Evolutionary conservation across 2,888 invertebrate species (phyloP).

Genomic region (Cephus spinipes): DNA sequence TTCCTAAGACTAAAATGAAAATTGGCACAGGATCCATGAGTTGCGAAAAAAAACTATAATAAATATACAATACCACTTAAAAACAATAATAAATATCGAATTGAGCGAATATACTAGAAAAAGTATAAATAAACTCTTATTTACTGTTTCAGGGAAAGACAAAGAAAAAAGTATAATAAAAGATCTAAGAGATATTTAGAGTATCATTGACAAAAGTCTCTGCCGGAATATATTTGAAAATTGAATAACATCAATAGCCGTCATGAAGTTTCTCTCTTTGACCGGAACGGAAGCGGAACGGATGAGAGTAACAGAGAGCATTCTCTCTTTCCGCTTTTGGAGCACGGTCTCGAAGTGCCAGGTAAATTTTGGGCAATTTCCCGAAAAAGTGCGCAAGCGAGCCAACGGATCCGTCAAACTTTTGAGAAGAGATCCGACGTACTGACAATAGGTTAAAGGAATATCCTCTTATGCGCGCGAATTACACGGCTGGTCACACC

Average conservation of each 20-base stretch:
- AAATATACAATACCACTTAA: background rate
- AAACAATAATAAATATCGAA: background rate
- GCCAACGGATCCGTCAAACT: conserved; percentile 48
- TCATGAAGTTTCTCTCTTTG: conserved; percentile 14
- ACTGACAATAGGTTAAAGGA: conserved; percentile 48
- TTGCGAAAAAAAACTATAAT: background rate
- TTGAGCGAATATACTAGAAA: background rate
- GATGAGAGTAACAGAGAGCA: conserved; percentile 28
- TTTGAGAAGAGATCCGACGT: conserved; percentile 48
- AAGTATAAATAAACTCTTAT: background rate
- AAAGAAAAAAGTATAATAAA: background rate
- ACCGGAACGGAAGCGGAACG: conserved; percentile 46
- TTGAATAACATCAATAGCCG: conserved; percentile 10
- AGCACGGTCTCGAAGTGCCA: conserved; percentile 27
- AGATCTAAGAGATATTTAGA: background rate
- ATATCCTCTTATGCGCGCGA: conserved; percentile 55
- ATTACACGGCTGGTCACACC: conserved; percentile 61
- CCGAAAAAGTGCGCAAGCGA: conserved; percentile 46
- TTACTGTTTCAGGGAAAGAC: background rate
- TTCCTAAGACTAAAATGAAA: background rate
- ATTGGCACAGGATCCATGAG: background rate
- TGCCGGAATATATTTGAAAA: background rate
- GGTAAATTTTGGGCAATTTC: conserved; percentile 34
- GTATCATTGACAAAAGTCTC: background rate
- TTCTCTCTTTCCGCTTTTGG: conserved; percentile 3